These are phyloP conservation scores for Himalopsyche kuldschensis DNA, from an alignment of 2,888 invertebrate genomes.

Conservation along the genomic window DNA sequence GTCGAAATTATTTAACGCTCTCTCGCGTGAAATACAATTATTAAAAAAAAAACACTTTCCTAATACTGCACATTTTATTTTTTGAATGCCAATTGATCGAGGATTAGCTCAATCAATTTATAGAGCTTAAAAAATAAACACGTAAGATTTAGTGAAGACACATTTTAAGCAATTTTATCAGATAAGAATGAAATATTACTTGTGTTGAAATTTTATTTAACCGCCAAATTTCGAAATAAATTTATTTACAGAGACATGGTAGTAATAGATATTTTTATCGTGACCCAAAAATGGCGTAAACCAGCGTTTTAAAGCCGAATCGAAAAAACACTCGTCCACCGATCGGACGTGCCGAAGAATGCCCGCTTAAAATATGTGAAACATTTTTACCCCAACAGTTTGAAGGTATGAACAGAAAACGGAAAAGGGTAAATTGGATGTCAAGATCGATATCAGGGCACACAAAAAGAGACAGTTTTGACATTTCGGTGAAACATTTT, in stretches of 20 bases:
- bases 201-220: too few species aligned
- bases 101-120: too few species aligned
- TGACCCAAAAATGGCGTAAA: not conserved
- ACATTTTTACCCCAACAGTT: not conserved
- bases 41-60: too few species aligned
- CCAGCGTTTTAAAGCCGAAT: not conserved
- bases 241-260: too few species aligned
- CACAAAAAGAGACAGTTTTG: not conserved
- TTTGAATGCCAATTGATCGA: too few species aligned
- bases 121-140: too few species aligned
- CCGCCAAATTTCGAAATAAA: too few species aligned
- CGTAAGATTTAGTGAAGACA: too few species aligned
- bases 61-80: too few species aligned
- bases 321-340: not conserved
- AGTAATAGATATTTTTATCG: not conserved
- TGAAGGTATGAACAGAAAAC: not conserved
- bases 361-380: not conserved
- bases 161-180: too few species aligned
- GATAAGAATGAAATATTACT: too few species aligned
- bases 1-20: not conserved
- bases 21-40: too few species aligned
- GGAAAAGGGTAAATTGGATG: slow-evolving; percentile 1
- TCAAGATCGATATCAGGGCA: not conserved
- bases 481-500: not conserved
- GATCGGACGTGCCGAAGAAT: not conserved